Evolutionary conservation across 2,888 invertebrate genomes (phyloP).

Genomic region (Patella caerulea): DNA sequence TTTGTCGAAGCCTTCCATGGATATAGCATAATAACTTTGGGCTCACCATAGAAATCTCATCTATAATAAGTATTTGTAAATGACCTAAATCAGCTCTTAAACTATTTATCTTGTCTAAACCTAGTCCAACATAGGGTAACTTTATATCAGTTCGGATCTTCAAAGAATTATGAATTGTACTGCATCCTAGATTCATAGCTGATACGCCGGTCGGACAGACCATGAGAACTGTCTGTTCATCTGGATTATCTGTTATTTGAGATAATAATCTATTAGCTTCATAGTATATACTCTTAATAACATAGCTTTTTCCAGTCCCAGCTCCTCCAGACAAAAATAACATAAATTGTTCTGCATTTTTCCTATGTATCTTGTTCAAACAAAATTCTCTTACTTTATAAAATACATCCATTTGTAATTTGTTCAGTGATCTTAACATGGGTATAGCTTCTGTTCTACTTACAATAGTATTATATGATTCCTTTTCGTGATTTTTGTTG

Average conservation of each 20-base stretch:
- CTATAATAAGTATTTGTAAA: constrained; percentile 21
- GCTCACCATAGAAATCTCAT: constrained; percentile 22
- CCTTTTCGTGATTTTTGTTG: no score
- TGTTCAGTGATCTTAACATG: no score
- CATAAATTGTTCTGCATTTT: no score
- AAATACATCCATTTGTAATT: no score
- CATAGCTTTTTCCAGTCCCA: constrained; percentile 19
- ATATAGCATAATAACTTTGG: constrained; percentile 16
- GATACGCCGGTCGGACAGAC: constrained; percentile 2
- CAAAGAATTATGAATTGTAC: constrained; percentile 17
- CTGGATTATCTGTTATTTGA: constrained; percentile 1
- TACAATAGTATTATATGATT: no score
- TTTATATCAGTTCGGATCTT: no score
- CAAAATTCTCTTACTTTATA: no score
- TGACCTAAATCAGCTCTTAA: constrained; percentile 14
- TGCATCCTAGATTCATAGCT: constrained; percentile 10
- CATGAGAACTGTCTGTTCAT: constrained; percentile 16
- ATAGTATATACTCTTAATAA: constrained; percentile 22
- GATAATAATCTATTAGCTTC: constrained; percentile 19
- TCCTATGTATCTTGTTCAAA: no score
- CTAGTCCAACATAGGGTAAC: constrained; percentile 15
- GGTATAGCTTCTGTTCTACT: no score
- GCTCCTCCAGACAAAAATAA: no score
- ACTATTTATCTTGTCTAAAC: constrained; percentile 2
- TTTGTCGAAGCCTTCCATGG: constrained; percentile 22